Conservation (phyloP, 1,140 invertebrate species). For the Drosophila hydei region DNA sequence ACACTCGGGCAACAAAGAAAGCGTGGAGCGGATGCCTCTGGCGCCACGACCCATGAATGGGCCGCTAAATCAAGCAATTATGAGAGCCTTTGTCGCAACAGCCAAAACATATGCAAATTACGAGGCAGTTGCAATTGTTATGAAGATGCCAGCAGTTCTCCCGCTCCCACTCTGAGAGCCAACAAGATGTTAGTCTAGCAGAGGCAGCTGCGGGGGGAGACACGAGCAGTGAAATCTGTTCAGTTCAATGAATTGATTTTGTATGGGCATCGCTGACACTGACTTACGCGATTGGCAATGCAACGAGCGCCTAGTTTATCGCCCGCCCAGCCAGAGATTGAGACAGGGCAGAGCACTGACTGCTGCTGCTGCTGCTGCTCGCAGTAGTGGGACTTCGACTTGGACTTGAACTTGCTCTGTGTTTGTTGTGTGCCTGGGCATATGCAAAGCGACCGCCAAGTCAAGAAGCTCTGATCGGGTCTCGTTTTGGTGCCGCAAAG, state of each 20-base stretch:
- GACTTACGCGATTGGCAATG: conserved; percentile 64
- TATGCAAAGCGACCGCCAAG: conserved; percentile 78
- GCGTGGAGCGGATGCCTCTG: conserved; percentile 24
- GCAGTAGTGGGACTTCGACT: background rate
- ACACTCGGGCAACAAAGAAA: conserved; percentile 39
- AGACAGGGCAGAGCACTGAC: conserved; percentile 33
- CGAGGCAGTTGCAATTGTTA: conserved; percentile 42
- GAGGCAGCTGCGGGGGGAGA: too few relatives aligned
- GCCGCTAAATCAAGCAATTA: conserved; percentile 81
- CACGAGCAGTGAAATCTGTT: conserved; percentile 64
- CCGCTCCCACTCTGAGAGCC: background rate
- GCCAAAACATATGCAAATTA: conserved; percentile 76
- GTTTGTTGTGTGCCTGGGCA: conserved; percentile 10
- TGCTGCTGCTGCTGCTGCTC: conserved; percentile 39
- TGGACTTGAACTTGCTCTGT: too few relatives aligned
- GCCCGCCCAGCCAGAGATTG: conserved; percentile 54
- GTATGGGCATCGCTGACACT: conserved; percentile 60
- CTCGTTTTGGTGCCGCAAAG: conserved; percentile 81
- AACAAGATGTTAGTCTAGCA: background rate
- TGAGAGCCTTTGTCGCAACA: conserved; percentile 73
- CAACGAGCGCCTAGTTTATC: conserved; percentile 64
- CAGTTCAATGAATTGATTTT: conserved; percentile 76
- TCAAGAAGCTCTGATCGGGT: conserved; percentile 67
- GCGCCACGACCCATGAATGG: conserved; percentile 72
- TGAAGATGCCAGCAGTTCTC: conserved; percentile 21